Conservation (phyloP, 1,140 invertebrate genomes). For the Ips nitidus region DNA sequence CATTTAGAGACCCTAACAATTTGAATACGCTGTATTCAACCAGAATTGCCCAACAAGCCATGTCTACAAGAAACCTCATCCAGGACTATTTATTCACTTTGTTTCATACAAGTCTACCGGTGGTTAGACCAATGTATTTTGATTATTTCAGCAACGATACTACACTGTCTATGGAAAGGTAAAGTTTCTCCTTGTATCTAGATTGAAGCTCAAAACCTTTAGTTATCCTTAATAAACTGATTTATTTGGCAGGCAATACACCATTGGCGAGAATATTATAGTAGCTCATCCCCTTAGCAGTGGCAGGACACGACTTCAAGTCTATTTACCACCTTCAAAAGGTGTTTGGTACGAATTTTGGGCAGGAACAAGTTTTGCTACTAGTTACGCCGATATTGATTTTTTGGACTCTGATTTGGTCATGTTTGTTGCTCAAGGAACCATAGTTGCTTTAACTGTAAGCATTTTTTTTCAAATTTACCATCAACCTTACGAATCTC, state of each 20-base stretch:
- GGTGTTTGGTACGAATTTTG: conserved; percentile 50
- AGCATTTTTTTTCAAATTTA: conserved; percentile 10
- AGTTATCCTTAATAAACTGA: neutral
- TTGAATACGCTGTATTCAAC: conserved; percentile 29
- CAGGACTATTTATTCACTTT: conserved; percentile 46
- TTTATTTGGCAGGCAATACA: conserved; percentile 44
- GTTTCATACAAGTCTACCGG: conserved; percentile 40
- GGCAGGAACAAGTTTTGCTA: conserved; percentile 44
- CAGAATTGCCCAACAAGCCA: conserved; percentile 7
- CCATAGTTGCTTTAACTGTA: conserved; percentile 44
- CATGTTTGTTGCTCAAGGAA: conserved; percentile 47
- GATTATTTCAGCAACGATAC: conserved; percentile 46
- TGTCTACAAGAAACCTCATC: conserved; percentile 29
- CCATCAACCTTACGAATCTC: neutral
- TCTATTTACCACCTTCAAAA: conserved; percentile 45
- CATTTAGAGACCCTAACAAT: conserved; percentile 43
- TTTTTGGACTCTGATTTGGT: conserved; percentile 47
- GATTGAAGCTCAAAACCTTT: conserved; percentile 2
- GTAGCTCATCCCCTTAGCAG: conserved; percentile 45
- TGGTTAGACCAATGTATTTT: conserved; percentile 52
- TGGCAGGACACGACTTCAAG: conserved; percentile 32
- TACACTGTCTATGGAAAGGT: conserved; percentile 42
- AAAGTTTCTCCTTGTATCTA: neutral
- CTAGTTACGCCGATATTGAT: conserved; percentile 38
- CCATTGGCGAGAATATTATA: conserved; percentile 48